phyloP scores from a whole-genome alignment of 2,113 vertebrate genomes.

The Mellivora capensis region DNA sequence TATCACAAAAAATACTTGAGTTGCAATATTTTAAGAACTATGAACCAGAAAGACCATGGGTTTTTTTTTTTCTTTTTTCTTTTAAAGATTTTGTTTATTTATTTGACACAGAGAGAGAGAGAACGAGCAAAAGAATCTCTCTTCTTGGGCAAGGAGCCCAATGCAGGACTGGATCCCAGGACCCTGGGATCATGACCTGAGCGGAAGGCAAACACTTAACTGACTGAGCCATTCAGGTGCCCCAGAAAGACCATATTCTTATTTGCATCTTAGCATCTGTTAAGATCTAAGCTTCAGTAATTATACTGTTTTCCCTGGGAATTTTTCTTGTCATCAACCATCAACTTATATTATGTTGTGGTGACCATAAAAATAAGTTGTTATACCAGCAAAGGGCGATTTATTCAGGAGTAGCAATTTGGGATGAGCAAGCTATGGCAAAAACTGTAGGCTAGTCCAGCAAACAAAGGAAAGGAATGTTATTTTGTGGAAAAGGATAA shows the following conservation, averaged over 20 bases:
- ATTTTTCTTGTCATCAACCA: neutral
- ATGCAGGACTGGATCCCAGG: no score
- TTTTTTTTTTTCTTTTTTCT: no score
- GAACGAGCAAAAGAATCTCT: no score
- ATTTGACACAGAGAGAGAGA: no score
- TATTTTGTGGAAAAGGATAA: neutral
- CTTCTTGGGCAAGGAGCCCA: no score
- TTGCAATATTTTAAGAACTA: slow-evolving; percentile 11
- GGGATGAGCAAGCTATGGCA: neutral
- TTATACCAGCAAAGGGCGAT: neutral
- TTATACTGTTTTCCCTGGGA: neutral
- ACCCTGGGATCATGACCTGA: no score
- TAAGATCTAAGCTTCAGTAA: neutral
- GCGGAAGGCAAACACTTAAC: no score
- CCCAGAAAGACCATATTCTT: neutral
- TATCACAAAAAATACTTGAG: neutral
- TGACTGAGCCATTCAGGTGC: no score
- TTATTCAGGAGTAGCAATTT: neutral
- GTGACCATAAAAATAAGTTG: neutral
- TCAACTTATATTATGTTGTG: neutral
- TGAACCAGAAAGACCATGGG: neutral
- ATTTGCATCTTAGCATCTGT: neutral
- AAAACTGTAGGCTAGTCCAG: neutral
- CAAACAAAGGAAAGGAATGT: neutral
- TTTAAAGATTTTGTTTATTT: no score